Evolutionary conservation across 2,113 vertebrate genomes (phyloP), one percentile per base, ranked within the genome.

Genomic region (Erythrocercus mccallii): DNA sequence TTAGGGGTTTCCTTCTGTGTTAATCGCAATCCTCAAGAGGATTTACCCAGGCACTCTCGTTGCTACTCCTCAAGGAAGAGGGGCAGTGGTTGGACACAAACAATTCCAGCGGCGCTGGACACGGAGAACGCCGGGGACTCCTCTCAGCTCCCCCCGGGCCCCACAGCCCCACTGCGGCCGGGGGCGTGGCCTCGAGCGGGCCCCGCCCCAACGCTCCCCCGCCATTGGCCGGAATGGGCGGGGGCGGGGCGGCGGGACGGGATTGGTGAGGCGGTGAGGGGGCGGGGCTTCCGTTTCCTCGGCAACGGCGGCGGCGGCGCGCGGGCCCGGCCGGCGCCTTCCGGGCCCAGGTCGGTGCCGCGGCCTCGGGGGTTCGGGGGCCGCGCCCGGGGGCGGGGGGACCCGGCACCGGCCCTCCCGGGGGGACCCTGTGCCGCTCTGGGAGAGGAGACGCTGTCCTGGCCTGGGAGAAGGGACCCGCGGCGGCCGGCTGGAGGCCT

Each of bases 111-210:
- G 2, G 4, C 3, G 2, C 12, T 0, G n/a, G 2, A 2, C 19
- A 7, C 28, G 1, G 7, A 10, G 6, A 8, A 4, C 0, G 4
- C 5, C 3, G 0, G 3, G 3, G 0, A 1, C 1, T 0, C 0
- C 4, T 5, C 9, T 1, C 11, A 3, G 0, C 5, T 3, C 19
- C 2, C 2, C 1, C 5, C 9, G 6, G 3, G 5, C 4, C 10
- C 5, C 31, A 11, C 50, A 5, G 9, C 5, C 5, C 2, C 20
- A 1, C 60, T 0, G n/a, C 6, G 10, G 1, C 9, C 2, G 10
- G 27, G 61, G 76, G 47, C 47, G 60, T 6, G 47, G 53, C 60
- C 12, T 28, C 5, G 0, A 1, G 0, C 6, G 6, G 1, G 9
- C 44, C 6, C 40, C 23, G 16, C 53, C 47, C 40, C 51, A 2